A percentile compares a stretch with the other conserved stretches of the same genome.
These are phyloP conservation scores for Tretioscincus oriximinensis DNA, from an alignment of 2,113 vertebrate species.

Conservation along the genomic window DNA sequence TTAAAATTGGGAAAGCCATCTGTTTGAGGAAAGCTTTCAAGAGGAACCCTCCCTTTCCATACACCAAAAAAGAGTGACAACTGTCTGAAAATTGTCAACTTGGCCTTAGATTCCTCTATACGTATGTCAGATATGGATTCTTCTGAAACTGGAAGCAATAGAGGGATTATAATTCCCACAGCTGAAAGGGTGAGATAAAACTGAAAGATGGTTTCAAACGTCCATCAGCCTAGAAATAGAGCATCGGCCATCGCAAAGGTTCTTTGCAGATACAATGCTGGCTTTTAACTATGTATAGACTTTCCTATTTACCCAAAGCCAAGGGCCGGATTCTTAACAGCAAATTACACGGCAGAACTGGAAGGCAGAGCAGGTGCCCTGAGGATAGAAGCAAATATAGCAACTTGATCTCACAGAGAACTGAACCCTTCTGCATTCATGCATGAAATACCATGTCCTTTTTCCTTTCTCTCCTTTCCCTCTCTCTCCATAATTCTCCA, in stretches of 20 bases:
- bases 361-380: neutral
- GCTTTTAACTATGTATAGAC: neutral
- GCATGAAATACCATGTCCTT: neutral
- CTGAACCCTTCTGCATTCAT: neutral
- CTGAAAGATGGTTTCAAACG: neutral
- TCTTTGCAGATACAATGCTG: neutral
- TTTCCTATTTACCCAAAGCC: fast-evolving
- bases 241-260: neutral
- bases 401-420: neutral
- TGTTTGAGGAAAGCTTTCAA: too few relatives aligned
- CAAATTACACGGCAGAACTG: neutral
- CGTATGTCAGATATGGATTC: too few relatives aligned
- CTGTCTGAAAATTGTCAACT: too few relatives aligned
- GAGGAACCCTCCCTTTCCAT: too few relatives aligned
- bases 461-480: neutral
- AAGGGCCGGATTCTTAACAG: neutral
- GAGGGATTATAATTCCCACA: too few relatives aligned
- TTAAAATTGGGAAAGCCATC: too few relatives aligned
- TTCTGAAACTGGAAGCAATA: too few relatives aligned
- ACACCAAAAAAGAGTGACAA: too few relatives aligned
- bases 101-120: too few relatives aligned
- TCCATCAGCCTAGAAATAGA: neutral
- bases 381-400: neutral
- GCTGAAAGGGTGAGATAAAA: too few relatives aligned
- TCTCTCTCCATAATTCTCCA: neutral